Percentiles rank a stretch among this genome's conserved stretches.
These are phyloP conservation scores for Caenorhabditis macrosperma DNA, from an alignment of 2,888 invertebrate species.

Conservation along the genomic window DNA sequence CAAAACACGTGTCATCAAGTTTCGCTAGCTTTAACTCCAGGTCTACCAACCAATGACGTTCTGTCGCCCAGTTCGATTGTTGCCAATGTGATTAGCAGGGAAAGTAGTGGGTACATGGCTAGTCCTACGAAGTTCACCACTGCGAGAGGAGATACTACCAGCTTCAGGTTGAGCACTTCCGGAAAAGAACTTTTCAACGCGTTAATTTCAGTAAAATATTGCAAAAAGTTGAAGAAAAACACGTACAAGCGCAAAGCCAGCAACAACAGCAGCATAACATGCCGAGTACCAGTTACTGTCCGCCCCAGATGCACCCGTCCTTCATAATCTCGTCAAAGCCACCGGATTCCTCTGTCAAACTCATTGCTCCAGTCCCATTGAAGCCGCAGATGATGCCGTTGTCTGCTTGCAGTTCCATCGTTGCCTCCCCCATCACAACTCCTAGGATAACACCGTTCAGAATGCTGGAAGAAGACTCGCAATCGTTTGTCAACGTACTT, in stretches of 20 bases:
- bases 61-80: slow-evolving; percentile 57
- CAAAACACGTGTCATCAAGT: neutral
- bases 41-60: slow-evolving; percentile 29
- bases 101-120: slow-evolving; percentile 56
- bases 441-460: slow-evolving; percentile 67
- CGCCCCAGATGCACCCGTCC: slow-evolving; percentile 8
- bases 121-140: slow-evolving; percentile 73
- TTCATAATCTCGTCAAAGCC: slow-evolving; percentile 37
- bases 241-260: slow-evolving; percentile 12
- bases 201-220: slow-evolving; percentile 39
- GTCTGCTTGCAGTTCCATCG: slow-evolving; percentile 61
- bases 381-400: slow-evolving; percentile 62
- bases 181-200: neutral
- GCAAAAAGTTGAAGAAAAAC: slow-evolving; percentile 34
- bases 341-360: slow-evolving; percentile 23
- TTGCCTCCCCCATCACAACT: slow-evolving; percentile 66
- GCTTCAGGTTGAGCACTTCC: slow-evolving; percentile 62
- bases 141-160: slow-evolving; percentile 63
- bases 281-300: slow-evolving; percentile 19
- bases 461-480: slow-evolving; percentile 54
- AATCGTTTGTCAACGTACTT: slow-evolving; percentile 29
- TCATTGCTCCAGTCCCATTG: slow-evolving; percentile 69
- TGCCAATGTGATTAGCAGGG: slow-evolving; percentile 53
- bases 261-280: slow-evolving; percentile 9
- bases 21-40: neutral